A percentile compares a stretch with the other conserved stretches of the same genome.
phyloP scores from a whole-genome alignment of 1,140 invertebrate species.

The Amphibalanus amphitrite region DNA sequence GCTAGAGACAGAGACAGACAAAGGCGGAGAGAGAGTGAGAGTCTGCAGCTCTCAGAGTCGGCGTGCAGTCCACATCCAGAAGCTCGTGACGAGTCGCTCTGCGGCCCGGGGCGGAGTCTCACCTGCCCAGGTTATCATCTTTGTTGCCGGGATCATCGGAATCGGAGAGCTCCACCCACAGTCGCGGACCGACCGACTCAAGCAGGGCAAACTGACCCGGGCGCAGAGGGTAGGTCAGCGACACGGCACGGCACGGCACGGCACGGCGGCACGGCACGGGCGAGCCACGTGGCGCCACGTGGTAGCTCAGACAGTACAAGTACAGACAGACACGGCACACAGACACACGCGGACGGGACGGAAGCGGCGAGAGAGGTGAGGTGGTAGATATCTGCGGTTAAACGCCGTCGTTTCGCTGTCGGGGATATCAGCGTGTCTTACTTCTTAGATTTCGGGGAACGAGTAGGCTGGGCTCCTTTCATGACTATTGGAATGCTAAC shows the following conservation, averaged over 20 bases:
- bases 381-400: too few relatives aligned
- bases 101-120: constrained; percentile 22
- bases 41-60: too few relatives aligned
- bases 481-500: too few relatives aligned
- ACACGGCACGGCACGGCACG: too few relatives aligned
- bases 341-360: not conserved
- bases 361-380: too few relatives aligned
- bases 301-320: not conserved
- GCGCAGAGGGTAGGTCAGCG: not conserved
- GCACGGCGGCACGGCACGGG: not conserved
- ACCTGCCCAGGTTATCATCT: constrained; percentile 67
- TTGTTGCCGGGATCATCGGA: constrained; percentile 59
- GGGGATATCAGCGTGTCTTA: too few relatives aligned
- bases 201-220: constrained; percentile 26
- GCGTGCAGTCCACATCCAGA: too few relatives aligned
- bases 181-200: constrained; percentile 45
- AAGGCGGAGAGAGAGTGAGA: not conserved
- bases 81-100: not conserved
- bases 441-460: too few relatives aligned
- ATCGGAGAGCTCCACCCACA: constrained; percentile 62
- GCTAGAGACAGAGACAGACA: not conserved
- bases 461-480: too few relatives aligned
- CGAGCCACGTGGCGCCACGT: too few relatives aligned
- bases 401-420: too few relatives aligned
- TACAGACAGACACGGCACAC: not conserved